Base-by-base conservation (phyloP, 2,113 vertebrate species). In the Morone saxatilis region DNA sequence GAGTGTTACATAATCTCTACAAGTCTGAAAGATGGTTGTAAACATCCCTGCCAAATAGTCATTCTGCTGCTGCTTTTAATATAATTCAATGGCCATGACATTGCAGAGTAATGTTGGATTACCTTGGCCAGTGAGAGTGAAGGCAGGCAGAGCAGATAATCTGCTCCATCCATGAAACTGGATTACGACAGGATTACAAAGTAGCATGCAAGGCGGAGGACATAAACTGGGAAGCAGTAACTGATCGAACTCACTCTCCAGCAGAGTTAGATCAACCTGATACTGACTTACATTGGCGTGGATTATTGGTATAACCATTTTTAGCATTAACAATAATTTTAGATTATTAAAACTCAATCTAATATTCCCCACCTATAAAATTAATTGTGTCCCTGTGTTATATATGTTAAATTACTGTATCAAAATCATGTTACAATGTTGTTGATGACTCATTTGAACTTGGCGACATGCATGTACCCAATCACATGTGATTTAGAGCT, bases 161-260 rank as follows among this genome's bases (percentile, higher is more conserved):
- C 92, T 66, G 78, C 76, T 62, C 50, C 81, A 57, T 79, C 82
- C 76, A 47, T 80, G 63, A 89, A 88, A 91, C 75, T 62, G 90
- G 93, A 94, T 94, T 94, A 94, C 41, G 8, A 69, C 61, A 41
- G 87, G 93, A 92, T 94, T 93, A 93, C 56, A 81, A 54, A 65
- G 71, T 6, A 70, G 79, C 61, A 20, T 80, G 85, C 81, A 74
- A 68, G 75, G 71, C 38, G 40, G 65, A 86, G 73, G 60, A 78
- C 57, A 73, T 53, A 57, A 86, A 85, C 68, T 73, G 56, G 57
- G 60, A 54, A 40, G 40, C 59, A 22, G 41, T 59, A 40, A 66
- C 78, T 50, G 71, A 53, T 75, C 67, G 0, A 74, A 83, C 82
- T 53, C 76, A 76, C 66, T 71, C 66, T 68, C 56, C 43, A 50